Evolutionary conservation across 2,797 vertebrate genomes (phyloP), one percentile per base, ranked within the genome.

Genomic region (Sebastes kiyomatsui): DNA sequence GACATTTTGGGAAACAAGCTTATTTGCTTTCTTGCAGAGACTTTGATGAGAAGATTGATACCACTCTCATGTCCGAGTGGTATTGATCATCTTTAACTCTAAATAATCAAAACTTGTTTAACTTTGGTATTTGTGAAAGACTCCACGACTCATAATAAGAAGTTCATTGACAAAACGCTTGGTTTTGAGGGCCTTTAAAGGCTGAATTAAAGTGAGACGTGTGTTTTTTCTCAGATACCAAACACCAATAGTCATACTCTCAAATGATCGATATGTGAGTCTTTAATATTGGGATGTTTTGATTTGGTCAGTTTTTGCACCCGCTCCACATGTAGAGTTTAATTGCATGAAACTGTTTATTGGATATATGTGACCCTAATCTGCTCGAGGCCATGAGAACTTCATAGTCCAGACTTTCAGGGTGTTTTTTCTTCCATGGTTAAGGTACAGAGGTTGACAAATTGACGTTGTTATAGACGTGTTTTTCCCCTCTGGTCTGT

Each of bases 391-490:
- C 72, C 81, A 76, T 79, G 78, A 76, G 83, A 91, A 83, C 73
- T 32, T n/a, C 33, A 27, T 2, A 46, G 56, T 72, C 71, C 72
- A 73, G 69, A 81, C 77, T 28, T 70, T 84, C 32, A 20, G 58
- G 49, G 56, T 77, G 55, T 80, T 76, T 86, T 82, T 77, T 23
- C 71, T 67, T 28, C 79, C 70, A 35, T 61, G 69, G 73, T 69
- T 38, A 70, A 81, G 70, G 67, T 77, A 42, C 56, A 82, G 76
- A 82, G 71, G 69, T 67, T 81, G 80, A 88, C 72, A 85, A 75
- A 88, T 83, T 78, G 72, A 82, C 85, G 67, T 79, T 71, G 81
- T 84, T 86, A 55, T 30, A 67, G 79, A 60, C 79, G 61, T 84
- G 70, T 79, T 88, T 88, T 81, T 62, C 69, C 66, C 38, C 32